phyloP scores from a whole-genome alignment of 2,797 vertebrate genomes.

The Hydrophis major region DNA sequence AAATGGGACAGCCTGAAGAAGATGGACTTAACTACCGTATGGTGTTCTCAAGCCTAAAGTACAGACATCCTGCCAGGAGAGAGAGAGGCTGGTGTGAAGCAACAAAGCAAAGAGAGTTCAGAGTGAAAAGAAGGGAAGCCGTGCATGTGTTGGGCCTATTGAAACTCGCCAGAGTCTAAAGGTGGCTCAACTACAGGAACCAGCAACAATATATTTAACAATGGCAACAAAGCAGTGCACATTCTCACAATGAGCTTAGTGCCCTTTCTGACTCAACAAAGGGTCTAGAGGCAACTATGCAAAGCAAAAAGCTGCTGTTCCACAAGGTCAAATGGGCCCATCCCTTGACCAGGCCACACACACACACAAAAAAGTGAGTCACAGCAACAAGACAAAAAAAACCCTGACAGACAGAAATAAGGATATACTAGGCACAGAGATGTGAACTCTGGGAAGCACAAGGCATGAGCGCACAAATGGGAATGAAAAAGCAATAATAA shows the following conservation, averaged over 20 bases:
- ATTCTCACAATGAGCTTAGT: neutral
- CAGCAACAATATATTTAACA: neutral
- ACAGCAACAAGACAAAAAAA: neutral
- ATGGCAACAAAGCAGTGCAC: neutral
- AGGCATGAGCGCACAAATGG: slow-evolving; percentile 6
- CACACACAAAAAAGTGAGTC: neutral
- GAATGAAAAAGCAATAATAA: neutral
- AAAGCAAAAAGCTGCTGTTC: neutral
- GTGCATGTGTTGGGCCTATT: neutral
- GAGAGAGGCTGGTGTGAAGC: neutral
- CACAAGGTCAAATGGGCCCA: neutral
- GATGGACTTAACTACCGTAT: neutral
- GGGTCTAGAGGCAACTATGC: too few species aligned
- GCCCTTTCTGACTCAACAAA: too few species aligned
- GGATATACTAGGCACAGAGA: neutral
- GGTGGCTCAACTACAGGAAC: neutral
- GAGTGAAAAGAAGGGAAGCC: neutral
- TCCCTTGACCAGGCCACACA: too few species aligned
- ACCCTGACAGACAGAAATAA: neutral
- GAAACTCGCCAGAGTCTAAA: neutral
- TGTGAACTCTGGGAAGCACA: neutral
- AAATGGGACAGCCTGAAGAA: neutral
- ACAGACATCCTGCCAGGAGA: neutral
- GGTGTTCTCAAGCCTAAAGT: neutral
- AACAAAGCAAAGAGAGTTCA: neutral